Evolutionary conservation across 2,113 vertebrate species (phyloP).

Genomic region (Pomatostomus ruficeps): DNA sequence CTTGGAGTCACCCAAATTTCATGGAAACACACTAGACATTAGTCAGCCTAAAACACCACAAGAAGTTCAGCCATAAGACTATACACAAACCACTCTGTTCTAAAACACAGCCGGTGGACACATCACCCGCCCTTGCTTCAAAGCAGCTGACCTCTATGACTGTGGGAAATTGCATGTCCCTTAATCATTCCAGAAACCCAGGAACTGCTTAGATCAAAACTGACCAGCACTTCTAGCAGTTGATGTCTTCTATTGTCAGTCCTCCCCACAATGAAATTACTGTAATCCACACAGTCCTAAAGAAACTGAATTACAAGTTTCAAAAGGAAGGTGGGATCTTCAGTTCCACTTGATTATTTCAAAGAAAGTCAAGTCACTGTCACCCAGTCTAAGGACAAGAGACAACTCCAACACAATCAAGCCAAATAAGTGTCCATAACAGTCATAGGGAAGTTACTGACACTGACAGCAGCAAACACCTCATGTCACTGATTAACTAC

Average conservation of each 20-base stretch:
- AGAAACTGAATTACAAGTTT: neutral
- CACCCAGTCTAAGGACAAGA: neutral
- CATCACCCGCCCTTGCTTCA: neutral
- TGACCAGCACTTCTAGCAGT: neutral
- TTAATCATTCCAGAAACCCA: neutral
- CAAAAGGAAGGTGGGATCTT: neutral
- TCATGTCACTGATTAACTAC: neutral
- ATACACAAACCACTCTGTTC: neutral
- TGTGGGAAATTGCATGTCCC: neutral
- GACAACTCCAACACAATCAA: neutral
- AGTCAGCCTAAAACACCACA: neutral
- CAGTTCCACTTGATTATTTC: neutral
- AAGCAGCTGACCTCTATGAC: constrained; percentile 26
- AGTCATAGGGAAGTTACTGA: neutral
- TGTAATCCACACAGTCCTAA: neutral
- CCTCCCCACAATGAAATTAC: neutral
- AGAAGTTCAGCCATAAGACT: neutral
- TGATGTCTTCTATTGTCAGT: neutral
- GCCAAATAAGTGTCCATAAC: neutral
- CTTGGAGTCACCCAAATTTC: neutral
- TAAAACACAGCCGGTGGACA: neutral
- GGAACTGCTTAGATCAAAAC: neutral
- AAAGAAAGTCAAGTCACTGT: neutral
- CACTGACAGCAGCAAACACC: neutral
- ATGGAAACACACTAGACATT: neutral